Evolutionary conservation across 2,797 vertebrate genomes (phyloP).

Genomic region (Lepilemur ruficaudatus): DNA sequence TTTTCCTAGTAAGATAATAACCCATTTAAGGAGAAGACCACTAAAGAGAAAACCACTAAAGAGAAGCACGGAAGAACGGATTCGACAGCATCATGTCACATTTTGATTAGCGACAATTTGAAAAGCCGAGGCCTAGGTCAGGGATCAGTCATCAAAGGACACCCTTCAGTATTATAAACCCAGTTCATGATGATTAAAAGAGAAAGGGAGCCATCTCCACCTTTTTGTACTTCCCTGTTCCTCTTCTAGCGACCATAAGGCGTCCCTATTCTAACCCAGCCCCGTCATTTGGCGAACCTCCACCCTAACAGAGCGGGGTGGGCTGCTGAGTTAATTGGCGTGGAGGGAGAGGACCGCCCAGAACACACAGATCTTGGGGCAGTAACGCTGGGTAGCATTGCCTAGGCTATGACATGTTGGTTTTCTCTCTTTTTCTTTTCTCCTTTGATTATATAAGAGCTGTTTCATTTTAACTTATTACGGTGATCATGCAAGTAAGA

Average conservation of each 20-base stretch:
- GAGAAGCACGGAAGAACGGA: constrained; percentile 73
- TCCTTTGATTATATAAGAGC: constrained; percentile 11
- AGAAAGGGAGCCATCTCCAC: constrained; percentile 62
- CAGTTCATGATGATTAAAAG: constrained; percentile 64
- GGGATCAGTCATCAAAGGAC: background rate
- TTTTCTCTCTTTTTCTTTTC: background rate
- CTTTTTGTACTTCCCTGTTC: background rate
- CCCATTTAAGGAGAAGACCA: constrained; percentile 76
- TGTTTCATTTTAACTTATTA: constrained; percentile 78
- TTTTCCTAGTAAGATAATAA: constrained; percentile 72
- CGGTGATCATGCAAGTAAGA: constrained; percentile 50
- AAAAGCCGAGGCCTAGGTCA: constrained; percentile 60
- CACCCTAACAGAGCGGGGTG: background rate
- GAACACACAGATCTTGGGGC: background rate
- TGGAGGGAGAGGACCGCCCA: too few species aligned
- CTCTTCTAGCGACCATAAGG: background rate
- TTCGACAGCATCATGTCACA: constrained; percentile 50
- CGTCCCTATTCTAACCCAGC: background rate
- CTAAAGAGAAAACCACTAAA: constrained; percentile 71
- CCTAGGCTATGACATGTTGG: background rate
- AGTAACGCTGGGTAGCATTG: background rate
- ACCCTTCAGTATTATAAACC: constrained; percentile 29
- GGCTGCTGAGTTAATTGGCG: background rate
- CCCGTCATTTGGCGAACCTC: background rate
- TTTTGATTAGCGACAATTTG: constrained; percentile 57